phyloP scores from a whole-genome alignment of 30 jellyfish, hydroid and myxozoan species.

The Turritopsis dohrnii region DNA sequence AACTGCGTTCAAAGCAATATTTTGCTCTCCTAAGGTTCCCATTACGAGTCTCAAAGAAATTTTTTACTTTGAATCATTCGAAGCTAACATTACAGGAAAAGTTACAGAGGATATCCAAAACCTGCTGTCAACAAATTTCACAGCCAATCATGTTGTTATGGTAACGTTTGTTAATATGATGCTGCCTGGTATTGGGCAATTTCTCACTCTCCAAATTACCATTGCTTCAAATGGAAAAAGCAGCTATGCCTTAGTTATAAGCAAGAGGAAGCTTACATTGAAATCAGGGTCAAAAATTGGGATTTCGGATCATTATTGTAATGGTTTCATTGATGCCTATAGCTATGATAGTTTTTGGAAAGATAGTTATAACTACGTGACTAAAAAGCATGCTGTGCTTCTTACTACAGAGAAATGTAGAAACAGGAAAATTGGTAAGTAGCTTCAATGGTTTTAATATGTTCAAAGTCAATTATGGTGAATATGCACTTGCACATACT shows the following conservation, averaged over 20 bases:
- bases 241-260: not conserved
- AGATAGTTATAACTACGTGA: not conserved
- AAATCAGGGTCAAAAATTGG: not conserved
- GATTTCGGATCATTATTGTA: not conserved
- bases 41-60: not conserved
- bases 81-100: not conserved
- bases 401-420: not conserved
- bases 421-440: not conserved
- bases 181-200: not conserved
- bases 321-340: not conserved
- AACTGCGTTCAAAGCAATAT: not conserved
- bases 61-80: not conserved
- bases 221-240: not conserved
- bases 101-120: not conserved
- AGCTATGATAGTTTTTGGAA: not conserved
- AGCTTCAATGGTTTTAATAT: too few relatives aligned
- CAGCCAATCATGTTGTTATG: not conserved
- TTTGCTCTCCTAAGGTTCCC: not conserved
- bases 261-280: not conserved
- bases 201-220: not conserved
- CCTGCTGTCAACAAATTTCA: not conserved
- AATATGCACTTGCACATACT: too few relatives aligned
- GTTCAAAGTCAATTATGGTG: too few relatives aligned
- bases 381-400: not conserved
- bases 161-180: not conserved